Evolutionary conservation across 2,797 vertebrate genomes (phyloP), one percentile per base, ranked within the genome.

Genomic region (Petrocephalus sullivani): DNA sequence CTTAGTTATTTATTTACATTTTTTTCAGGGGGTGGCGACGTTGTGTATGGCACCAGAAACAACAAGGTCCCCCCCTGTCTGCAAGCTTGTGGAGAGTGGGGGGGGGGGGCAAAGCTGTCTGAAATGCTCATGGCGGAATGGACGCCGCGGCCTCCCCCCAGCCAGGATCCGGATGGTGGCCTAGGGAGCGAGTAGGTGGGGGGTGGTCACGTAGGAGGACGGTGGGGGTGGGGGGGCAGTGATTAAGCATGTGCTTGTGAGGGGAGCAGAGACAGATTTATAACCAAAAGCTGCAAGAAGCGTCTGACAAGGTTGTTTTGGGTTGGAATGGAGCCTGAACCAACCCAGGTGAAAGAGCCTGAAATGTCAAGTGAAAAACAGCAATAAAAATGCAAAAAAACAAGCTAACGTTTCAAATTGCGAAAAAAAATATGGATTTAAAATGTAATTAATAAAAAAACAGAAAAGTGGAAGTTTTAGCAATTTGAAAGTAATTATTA

Each of bases 1-100:
- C 61, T 4, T 4, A 33, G 61, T 23, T 33, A 33, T 67, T 33
- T 33, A 33, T 67, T 67, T 67, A 0, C 3, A 8, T 67, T 33
- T 64, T 23, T 28, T 64, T 10, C 21, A 14, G 23, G 9, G 61
- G 23, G 61, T 67, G 61, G 49, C 98, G 98, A 0, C 97, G 97
- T 91, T 91, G 96, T 67, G 96, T 94, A 6, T 93, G 96, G 0
- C 37, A 41, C 37, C 37, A 41, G 37, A 0, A 41, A 41, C 37
- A 41, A 41, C 37, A 41, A 41, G 37, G 37, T 41, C 37, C 37
- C 2, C 37, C 37, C 37, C 37, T 3, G 37, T 37, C 37, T 37
- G 37, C 37, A 37, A 37, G 37, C 37, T 37, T 37, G 37, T 37
- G 37, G 37, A 37, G 37, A 1, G 37, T 37, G 1, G 37, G 37